phyloP scores from a whole-genome alignment of 2,113 vertebrate species.

The Hepsetus odoe region DNA sequence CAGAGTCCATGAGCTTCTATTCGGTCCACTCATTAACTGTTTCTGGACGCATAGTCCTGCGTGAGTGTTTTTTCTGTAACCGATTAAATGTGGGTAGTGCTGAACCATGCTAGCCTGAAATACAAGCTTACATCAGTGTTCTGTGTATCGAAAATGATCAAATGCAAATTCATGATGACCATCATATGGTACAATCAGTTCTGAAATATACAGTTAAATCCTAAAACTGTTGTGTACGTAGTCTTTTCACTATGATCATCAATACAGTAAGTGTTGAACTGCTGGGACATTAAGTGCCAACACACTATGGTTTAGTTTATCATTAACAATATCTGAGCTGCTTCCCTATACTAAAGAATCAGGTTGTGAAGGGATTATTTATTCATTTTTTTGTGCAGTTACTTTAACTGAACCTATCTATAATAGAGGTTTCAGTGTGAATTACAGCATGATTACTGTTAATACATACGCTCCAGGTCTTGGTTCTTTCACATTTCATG shows the following conservation, averaged over 20 bases:
- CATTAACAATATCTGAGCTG: background rate
- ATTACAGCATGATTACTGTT: no score
- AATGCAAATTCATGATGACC: slow-evolving; percentile 16
- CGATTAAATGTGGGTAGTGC: slow-evolving; percentile 34
- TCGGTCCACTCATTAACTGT: slow-evolving; percentile 6
- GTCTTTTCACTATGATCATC: slow-evolving; percentile 10
- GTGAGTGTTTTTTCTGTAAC: slow-evolving; percentile 14
- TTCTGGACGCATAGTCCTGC: background rate
- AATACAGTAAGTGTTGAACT: slow-evolving; percentile 52
- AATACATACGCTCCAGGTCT: background rate
- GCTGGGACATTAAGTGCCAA: background rate
- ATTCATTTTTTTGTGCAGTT: no score
- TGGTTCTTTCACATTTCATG: background rate
- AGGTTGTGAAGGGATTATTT: no score
- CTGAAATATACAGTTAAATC: slow-evolving; percentile 39
- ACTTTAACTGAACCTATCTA: no score
- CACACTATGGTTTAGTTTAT: background rate
- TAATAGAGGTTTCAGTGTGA: no score
- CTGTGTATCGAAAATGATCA: slow-evolving; percentile 9
- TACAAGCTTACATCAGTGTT: slow-evolving; percentile 16
- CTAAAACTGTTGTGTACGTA: slow-evolving; percentile 13
- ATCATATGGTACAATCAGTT: slow-evolving; percentile 31
- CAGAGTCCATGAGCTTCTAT: slow-evolving; percentile 22
- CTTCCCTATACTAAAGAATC: background rate
- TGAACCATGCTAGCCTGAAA: slow-evolving; percentile 15